phyloP scores from a whole-genome alignment of 1,140 invertebrate species.

The Bombus picipes region DNA sequence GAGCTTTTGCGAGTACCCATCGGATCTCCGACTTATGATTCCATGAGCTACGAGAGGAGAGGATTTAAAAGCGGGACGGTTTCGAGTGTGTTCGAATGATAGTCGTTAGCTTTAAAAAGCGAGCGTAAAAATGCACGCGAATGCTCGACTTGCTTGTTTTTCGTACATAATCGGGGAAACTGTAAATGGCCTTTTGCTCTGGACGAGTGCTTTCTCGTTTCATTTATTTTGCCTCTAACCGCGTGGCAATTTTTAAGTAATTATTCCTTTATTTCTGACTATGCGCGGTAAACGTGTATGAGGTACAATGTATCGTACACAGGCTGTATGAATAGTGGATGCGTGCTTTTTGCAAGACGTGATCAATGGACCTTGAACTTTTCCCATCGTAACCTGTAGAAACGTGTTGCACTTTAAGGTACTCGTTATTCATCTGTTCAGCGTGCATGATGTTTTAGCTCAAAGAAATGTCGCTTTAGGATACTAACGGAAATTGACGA shows the following conservation, averaged over 20 bases:
- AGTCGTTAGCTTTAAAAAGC: background rate
- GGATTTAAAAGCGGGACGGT: background rate
- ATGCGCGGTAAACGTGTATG: background rate
- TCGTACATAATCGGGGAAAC: background rate
- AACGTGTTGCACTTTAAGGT: background rate
- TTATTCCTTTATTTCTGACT: background rate
- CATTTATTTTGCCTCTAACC: background rate
- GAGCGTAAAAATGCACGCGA: background rate
- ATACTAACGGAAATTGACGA: background rate
- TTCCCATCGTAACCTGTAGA: background rate
- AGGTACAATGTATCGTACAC: background rate
- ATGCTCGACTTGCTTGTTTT: background rate
- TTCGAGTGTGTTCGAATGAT: background rate
- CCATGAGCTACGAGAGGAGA: too few relatives aligned
- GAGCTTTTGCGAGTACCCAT: too few relatives aligned
- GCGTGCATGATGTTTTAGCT: background rate
- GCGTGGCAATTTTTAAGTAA: constrained; percentile 1
- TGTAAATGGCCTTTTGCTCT: background rate
- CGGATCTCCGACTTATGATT: background rate
- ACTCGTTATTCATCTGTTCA: background rate
- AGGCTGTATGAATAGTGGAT: background rate
- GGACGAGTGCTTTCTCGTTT: background rate
- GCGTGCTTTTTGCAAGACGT: background rate
- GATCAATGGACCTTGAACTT: background rate
- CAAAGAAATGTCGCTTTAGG: background rate